Conservation (phyloP, 2,113 vertebrate species). For the Neotoma lepida region DNA sequence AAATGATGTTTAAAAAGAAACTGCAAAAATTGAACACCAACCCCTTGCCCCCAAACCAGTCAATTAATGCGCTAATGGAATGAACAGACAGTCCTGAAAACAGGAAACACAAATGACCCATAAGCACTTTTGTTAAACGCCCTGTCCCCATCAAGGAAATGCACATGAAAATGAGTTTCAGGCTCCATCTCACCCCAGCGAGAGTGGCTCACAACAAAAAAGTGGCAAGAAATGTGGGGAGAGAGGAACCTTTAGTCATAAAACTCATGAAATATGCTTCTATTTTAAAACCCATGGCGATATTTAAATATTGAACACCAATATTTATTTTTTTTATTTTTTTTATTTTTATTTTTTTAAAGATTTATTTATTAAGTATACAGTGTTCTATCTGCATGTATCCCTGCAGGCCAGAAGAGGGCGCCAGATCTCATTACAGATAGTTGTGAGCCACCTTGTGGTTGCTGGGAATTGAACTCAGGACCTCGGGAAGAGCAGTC, state of each 20-base stretch:
- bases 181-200: background rate
- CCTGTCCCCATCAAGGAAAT: background rate
- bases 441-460: too few relatives aligned
- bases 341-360: too few relatives aligned
- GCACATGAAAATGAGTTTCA: background rate
- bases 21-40: background rate
- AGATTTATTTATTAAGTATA: too few relatives aligned
- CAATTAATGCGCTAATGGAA: background rate
- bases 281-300: background rate
- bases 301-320: slow-evolving; percentile 56
- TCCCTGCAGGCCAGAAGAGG: too few relatives aligned
- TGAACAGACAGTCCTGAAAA: background rate
- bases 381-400: too few relatives aligned
- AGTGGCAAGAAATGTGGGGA: too few relatives aligned
- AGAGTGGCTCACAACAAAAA: background rate
- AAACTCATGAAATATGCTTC: slow-evolving; percentile 14
- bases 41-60: background rate
- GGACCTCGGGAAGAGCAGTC: too few relatives aligned
- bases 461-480: too few relatives aligned
- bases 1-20: background rate
- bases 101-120: background rate
- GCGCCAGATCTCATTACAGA: too few relatives aligned
- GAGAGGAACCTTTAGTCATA: background rate
- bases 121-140: background rate
- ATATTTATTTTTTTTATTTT: too few relatives aligned